Evolutionary conservation across 37 sponge, comb jelly and placozoan genomes (phyloP).

Genomic region (Eunapius fragilis): DNA sequence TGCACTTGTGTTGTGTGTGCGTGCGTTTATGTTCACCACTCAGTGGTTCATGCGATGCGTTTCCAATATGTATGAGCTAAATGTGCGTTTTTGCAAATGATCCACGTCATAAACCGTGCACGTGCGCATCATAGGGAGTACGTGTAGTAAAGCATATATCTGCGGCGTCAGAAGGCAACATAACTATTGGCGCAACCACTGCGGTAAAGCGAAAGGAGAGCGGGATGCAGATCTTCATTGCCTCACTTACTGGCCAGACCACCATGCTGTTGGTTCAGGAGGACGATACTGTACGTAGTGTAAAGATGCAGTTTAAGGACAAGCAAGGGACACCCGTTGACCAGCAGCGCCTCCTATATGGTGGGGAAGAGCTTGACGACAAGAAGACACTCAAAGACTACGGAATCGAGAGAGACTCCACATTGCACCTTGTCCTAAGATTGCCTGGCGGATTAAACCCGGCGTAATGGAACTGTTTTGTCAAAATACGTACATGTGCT

Average conservation of each 20-base stretch:
- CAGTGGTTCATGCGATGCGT: no score
- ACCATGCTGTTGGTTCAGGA: conserved; percentile 47
- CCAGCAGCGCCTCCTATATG: conserved; percentile 54
- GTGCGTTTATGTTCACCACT: no score
- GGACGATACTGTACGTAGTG: conserved; percentile 24
- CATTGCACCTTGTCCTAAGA: conserved; percentile 34
- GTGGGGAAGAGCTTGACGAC: conserved; percentile 52
- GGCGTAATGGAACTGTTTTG: no score
- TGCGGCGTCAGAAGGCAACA: no score
- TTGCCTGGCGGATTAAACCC: conserved; percentile 13
- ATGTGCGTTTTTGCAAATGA: neutral
- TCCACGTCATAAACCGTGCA: neutral
- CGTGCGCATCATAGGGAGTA: neutral
- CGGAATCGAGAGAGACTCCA: conserved; percentile 33
- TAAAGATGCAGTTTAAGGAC: conserved; percentile 48
- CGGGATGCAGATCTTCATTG: conserved; percentile 68
- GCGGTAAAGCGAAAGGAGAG: neutral
- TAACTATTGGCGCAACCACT: neutral
- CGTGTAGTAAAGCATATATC: no score
- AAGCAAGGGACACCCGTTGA: conserved; percentile 47
- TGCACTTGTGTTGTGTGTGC: no score
- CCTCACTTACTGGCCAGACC: conserved; percentile 64
- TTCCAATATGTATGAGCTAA: no score
- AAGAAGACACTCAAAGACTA: conserved; percentile 34
- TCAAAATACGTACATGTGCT: no score